Base-by-base conservation (phyloP, 1,140 invertebrate species). In the Pseudomyrmex dendroicus region DNA sequence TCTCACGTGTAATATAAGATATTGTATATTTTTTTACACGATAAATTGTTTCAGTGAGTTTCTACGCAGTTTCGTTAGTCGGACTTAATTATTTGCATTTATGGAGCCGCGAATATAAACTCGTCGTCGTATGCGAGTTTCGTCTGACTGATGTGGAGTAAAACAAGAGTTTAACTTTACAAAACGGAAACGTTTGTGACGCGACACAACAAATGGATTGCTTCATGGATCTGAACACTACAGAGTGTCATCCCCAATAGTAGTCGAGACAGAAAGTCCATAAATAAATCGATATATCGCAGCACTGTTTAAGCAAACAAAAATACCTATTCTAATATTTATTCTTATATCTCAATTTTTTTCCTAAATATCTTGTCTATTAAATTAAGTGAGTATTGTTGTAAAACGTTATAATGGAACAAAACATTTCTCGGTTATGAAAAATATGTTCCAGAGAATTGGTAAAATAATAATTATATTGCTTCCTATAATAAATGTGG, bases 211-310 rank as follows among this genome's bases (percentile, higher is more conserved):
- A 77, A 77, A 76, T 76, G 22, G 61, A 2, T 12, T 15, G 4
- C 50, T 77, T 22, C 7, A 46, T 50, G 44, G 44, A 13, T 77
- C 59, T 3, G 13, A 22, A 61, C 17, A 10, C 46, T 9, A 17
- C 25, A 66, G 17, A 52, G 46, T 66, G 74, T 77, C 74, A 22
- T 46, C 2, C 3, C 2, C 9, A 35, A 35, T 35, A 20, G 35
- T 54, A 46, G 8, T 44, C 20, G 15, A 56, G 9, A 22, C 25
- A 67, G 10, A n/a, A 67, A 25, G 8, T 67, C n/a, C 35, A 22
- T 46, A 77, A 77, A 48, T 74, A 74, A 73, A 8, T 73, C 56
- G 56, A 64, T 52, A 44, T 35, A 56, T n/a, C 35, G 13, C 35
- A 59, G 7, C 13, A 9, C 44, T 73, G 66, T 8, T 9, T 61